Evolutionary conservation across 2,888 invertebrate species (phyloP).

Genomic region (Tetrapedia diversipes): DNA sequence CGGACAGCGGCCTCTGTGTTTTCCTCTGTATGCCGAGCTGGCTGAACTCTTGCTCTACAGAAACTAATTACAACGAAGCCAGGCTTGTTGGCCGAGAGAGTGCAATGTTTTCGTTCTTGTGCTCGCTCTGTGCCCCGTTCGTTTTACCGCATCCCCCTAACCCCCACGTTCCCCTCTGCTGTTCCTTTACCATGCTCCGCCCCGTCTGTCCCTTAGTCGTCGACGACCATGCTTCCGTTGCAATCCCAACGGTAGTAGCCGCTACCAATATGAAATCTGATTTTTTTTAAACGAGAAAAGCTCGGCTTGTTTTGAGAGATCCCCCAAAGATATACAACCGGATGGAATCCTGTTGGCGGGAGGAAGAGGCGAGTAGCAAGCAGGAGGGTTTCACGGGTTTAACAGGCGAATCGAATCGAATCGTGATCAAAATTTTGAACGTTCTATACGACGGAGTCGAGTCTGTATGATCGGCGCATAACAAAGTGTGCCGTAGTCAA

Average conservation of each 20-base stretch:
- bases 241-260: conserved; percentile 3
- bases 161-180: too few relatives aligned
- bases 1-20: conserved; percentile 39
- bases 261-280: conserved; percentile 17
- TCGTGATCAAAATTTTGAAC: too few relatives aligned
- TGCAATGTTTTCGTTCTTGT: conserved; percentile 75
- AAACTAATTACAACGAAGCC: conserved; percentile 77
- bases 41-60: conserved; percentile 71
- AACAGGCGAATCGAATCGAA: not conserved
- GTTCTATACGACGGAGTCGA: too few relatives aligned
- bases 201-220: conserved; percentile 1
- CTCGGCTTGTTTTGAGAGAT: conserved; percentile 15
- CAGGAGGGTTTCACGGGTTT: not conserved
- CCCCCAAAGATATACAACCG: not conserved
- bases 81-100: conserved; percentile 71
- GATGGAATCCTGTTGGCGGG: not conserved
- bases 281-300: conserved; percentile 28
- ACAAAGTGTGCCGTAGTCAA: too few relatives aligned
- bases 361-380: not conserved
- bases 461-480: too few relatives aligned
- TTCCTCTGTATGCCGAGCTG: conserved; percentile 64
- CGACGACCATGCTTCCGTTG: not conserved
- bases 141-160: conserved; percentile 8
- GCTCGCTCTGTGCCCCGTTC: conserved; percentile 51
- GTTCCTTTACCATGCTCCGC: not conserved